These are phyloP conservation scores for Cancer borealis DNA, from an alignment of 2,888 invertebrate species.

Conservation along the genomic window DNA sequence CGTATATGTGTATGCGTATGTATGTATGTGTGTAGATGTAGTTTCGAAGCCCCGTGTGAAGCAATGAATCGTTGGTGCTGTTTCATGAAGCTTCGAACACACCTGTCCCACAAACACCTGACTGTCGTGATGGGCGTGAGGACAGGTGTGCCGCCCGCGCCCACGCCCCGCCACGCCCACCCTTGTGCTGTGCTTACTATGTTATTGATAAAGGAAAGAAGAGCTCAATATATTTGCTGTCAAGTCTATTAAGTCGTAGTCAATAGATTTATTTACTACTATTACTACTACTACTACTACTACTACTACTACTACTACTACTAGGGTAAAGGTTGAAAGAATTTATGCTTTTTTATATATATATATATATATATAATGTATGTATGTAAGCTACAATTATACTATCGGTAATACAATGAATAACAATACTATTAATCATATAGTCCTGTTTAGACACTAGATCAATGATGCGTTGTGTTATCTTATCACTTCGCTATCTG, in stretches of 20 bases:
- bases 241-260: too few species aligned
- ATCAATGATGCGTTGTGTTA: too few species aligned
- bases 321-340: neutral
- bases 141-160: neutral
- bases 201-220: too few species aligned
- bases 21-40: neutral
- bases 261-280: neutral
- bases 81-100: neutral
- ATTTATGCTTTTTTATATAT: neutral
- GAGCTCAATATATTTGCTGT: too few species aligned
- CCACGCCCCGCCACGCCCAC: too few species aligned
- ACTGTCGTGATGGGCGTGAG: neutral
- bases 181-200: too few species aligned
- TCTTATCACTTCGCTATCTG: too few species aligned
- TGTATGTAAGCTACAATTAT: too few species aligned
- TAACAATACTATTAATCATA: neutral
- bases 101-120: too few species aligned
- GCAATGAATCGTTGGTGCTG: neutral
- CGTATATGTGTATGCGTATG: neutral
- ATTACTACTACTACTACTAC: neutral
- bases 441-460: too few species aligned
- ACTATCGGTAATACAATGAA: neutral
- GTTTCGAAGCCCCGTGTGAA: neutral
- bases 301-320: slow-evolving; percentile 12
- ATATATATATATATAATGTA: neutral